These are phyloP conservation scores for Gallinago solitaria DNA, from an alignment of 2,797 vertebrate species.

Conservation along the genomic window DNA sequence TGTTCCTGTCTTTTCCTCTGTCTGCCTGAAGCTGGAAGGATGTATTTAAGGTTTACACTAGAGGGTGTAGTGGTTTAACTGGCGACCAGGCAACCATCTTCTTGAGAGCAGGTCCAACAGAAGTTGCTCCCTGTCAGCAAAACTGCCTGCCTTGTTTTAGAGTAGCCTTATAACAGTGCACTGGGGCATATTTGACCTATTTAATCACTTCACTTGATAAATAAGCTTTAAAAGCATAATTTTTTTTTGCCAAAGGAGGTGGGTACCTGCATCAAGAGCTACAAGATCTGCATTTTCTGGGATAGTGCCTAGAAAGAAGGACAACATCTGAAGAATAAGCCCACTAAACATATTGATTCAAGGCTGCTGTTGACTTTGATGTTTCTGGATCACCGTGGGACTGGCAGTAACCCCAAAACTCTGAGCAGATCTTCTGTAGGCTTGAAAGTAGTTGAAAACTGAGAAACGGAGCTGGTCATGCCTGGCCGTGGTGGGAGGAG, in stretches of 20 bases:
- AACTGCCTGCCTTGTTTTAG: neutral
- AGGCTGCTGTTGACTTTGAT: neutral
- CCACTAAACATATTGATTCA: neutral
- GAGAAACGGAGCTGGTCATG: neutral
- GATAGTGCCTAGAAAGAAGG: neutral
- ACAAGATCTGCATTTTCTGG: neutral
- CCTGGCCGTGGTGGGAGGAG: neutral
- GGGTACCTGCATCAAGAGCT: neutral
- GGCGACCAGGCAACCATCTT: conserved; percentile 9
- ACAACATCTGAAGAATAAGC: neutral
- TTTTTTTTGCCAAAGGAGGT: neutral
- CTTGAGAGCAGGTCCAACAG: neutral
- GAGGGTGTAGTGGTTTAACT: conserved; percentile 44
- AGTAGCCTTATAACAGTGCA: neutral
- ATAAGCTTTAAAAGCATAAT: neutral
- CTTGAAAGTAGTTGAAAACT: neutral
- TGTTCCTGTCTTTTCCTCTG: neutral
- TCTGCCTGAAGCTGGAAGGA: neutral
- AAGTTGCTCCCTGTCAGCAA: neutral
- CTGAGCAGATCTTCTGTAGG: neutral
- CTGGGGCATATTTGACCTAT: neutral
- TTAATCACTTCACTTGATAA: neutral
- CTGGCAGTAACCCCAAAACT: neutral
- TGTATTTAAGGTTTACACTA: conserved; percentile 7
- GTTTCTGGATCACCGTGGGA: neutral